Conservation (phyloP, 2,113 vertebrate species). For the Aegypius monachus region DNA sequence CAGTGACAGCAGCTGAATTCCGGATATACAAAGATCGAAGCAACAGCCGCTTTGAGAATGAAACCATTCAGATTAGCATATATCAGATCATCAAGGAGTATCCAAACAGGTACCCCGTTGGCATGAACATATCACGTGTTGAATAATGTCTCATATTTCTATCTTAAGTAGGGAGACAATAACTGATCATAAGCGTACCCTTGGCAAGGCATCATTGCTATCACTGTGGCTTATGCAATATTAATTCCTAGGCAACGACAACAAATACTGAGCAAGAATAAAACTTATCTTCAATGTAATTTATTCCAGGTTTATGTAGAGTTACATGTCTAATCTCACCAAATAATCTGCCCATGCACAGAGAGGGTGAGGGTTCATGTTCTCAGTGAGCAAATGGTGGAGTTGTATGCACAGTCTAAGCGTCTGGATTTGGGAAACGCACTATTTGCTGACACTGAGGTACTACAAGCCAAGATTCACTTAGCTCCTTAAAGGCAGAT, state of each 20-base stretch:
- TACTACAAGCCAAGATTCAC: not conserved
- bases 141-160: not conserved
- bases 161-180: not conserved
- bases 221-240: not conserved
- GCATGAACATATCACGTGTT: accelerated
- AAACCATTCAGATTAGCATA: conserved; percentile 91
- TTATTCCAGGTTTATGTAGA: not conserved
- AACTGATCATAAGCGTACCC: accelerated
- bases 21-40: conserved; percentile 96
- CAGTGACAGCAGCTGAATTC: conserved; percentile 96
- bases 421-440: not conserved
- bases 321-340: not conserved
- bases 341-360: not conserved
- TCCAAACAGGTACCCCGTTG: conserved; percentile 81
- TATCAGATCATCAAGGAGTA: conserved; percentile 97
- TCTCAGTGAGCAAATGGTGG: not conserved
- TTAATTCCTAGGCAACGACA: not conserved
- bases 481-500: not conserved
- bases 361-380: not conserved
- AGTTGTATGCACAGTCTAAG: not conserved
- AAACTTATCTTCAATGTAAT: not conserved
- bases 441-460: not conserved
- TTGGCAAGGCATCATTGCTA: not conserved
- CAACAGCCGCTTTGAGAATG: conserved; percentile 87
- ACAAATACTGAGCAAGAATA: not conserved